A percentile compares a stretch with the other conserved stretches of the same genome.
These are phyloP conservation scores for Drosophila kanekoi DNA, from an alignment of 2,888 invertebrate genomes.

Conservation along the genomic window DNA sequence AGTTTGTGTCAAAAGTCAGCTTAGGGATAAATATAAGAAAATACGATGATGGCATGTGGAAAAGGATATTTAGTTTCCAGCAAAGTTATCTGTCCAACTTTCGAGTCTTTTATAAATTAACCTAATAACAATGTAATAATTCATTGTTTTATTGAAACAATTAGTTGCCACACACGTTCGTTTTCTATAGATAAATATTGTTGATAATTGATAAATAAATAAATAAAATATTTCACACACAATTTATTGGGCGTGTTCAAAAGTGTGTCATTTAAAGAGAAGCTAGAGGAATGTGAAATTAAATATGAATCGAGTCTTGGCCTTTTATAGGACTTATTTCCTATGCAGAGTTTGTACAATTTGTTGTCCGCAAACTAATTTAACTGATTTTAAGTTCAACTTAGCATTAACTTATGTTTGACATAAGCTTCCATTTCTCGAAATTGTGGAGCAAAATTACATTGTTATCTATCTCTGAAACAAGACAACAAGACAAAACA, in stretches of 20 bases:
- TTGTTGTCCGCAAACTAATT: background rate
- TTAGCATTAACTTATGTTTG: background rate
- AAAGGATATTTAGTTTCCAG: too few relatives aligned
- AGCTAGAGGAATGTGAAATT: conserved; percentile 15
- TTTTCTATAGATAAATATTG: too few relatives aligned
- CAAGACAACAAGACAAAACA: too few relatives aligned
- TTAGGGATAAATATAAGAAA: too few relatives aligned
- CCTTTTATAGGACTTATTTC: background rate
- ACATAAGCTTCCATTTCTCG: background rate
- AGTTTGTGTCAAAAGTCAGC: too few relatives aligned
- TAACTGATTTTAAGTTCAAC: background rate
- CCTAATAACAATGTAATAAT: too few relatives aligned
- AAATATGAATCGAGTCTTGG: background rate
- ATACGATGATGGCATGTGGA: too few relatives aligned
- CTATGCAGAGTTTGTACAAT: background rate
- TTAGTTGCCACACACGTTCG: too few relatives aligned
- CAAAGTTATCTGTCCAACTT: too few relatives aligned
- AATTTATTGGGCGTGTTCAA: background rate
- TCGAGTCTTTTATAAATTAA: too few relatives aligned
- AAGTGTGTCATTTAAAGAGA: conserved; percentile 3
- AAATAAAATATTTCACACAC: background rate
- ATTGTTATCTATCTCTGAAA: background rate
- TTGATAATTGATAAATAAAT: background rate
- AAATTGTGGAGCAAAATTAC: background rate
- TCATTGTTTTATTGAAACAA: too few relatives aligned